A percentile compares a stretch with the other conserved stretches of the same genome.
These are phyloP conservation scores for Psittacula echo DNA, from an alignment of 2,797 vertebrate genomes.

Conservation along the genomic window DNA sequence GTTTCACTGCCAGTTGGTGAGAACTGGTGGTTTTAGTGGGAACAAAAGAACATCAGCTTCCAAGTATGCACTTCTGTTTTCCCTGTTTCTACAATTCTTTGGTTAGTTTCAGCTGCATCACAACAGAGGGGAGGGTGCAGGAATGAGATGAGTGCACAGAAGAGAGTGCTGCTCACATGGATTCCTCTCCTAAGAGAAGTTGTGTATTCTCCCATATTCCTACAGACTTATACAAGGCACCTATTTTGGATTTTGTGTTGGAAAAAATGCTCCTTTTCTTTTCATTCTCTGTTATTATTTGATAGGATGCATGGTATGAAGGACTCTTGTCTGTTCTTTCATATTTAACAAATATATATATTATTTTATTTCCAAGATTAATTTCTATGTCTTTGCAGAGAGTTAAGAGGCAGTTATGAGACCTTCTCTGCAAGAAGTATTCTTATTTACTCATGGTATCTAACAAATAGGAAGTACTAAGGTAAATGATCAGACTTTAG, in stretches of 20 bases:
- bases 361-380: neutral
- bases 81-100: neutral
- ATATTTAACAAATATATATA: neutral
- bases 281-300: neutral
- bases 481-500: conserved; percentile 60
- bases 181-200: neutral
- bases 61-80: fast-evolving
- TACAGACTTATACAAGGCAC: neutral
- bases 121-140: neutral
- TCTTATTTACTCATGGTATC: neutral
- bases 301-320: neutral
- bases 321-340: neutral
- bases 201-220: neutral
- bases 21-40: neutral
- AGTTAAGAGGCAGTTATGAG: neutral
- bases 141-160: neutral
- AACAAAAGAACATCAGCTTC: neutral
- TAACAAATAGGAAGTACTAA: conserved; percentile 49
- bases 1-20: neutral
- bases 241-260: neutral
- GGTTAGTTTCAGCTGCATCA: neutral
- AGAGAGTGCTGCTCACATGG: neutral
- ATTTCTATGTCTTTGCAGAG: neutral
- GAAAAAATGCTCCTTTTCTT: neutral
- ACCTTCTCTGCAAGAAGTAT: conserved; percentile 18